Evolutionary conservation across 2,113 vertebrate species (phyloP).

Genomic region (Poeciliopsis turrubarensis): DNA sequence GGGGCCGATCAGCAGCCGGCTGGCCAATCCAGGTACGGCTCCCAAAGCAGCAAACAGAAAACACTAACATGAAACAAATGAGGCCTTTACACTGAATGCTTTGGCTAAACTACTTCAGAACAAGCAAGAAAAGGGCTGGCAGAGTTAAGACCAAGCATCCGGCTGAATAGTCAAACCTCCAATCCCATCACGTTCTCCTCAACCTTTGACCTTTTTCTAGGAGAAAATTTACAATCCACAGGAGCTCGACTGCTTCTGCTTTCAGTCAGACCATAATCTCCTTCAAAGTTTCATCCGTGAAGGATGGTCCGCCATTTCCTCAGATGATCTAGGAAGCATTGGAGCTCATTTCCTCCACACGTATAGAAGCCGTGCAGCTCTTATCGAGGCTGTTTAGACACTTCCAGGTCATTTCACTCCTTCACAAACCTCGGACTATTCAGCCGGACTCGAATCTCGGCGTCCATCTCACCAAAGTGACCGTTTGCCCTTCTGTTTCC

Average conservation of each 20-base stretch:
- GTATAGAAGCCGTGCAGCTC: neutral
- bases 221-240: too few species aligned
- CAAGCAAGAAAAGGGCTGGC: conserved; percentile 23
- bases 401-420: neutral
- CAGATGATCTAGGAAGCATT: neutral
- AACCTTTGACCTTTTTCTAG: too few species aligned
- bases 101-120: conserved; percentile 41
- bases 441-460: conserved; percentile 37
- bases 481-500: conserved; percentile 78
- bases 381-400: neutral
- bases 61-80: conserved; percentile 58
- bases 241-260: too few species aligned
- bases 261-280: too few species aligned
- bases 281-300: neutral
- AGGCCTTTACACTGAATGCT: conserved; percentile 79
- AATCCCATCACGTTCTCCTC: too few species aligned
- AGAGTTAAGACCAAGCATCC: conserved; percentile 5
- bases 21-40: conserved; percentile 95
- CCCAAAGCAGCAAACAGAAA: neutral
- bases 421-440: neutral
- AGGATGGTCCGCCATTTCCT: neutral
- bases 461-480: conserved; percentile 63
- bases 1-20: conserved; percentile 93
- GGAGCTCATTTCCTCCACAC: neutral
- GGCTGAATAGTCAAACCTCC: neutral